Evolutionary conservation across 92 coral and sea anemone genomes (phyloP).

Genomic region (Zoanthus gigantus): DNA sequence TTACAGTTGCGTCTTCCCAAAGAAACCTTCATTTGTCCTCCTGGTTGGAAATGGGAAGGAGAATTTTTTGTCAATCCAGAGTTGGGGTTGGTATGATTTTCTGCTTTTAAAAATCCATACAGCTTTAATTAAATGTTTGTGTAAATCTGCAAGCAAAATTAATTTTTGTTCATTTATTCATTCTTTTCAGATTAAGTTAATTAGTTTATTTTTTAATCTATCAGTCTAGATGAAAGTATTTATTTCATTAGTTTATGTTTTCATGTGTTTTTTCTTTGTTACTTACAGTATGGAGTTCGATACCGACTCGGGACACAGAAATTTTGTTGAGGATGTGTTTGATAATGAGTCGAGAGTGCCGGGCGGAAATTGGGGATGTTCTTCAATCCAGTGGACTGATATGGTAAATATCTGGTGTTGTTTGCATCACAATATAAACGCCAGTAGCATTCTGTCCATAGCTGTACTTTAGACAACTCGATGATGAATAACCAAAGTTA

Average conservation of each 20-base stretch:
- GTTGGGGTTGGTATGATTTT: constrained; percentile 63
- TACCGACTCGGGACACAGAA: constrained; percentile 86
- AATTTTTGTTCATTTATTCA: too few species aligned
- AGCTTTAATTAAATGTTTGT: too few species aligned
- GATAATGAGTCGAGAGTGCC: constrained; percentile 86
- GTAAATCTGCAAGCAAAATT: neutral
- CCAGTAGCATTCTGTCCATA: too few species aligned
- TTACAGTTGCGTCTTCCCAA: constrained; percentile 81
- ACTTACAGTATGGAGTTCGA: constrained; percentile 72
- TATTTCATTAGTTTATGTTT: neutral
- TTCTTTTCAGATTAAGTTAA: too few species aligned
- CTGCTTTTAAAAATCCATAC: neutral
- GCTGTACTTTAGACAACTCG: too few species aligned
- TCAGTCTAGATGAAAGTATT: neutral
- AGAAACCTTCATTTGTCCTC: constrained; percentile 75
- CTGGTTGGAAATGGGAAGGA: constrained; percentile 91
- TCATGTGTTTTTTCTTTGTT: neutral
- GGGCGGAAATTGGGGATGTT: constrained; percentile 79
- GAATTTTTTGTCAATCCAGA: constrained; percentile 88
- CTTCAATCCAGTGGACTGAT: constrained; percentile 84
- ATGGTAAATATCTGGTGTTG: constrained; percentile 59
- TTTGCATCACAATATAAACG: too few species aligned
- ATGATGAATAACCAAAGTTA: too few species aligned
- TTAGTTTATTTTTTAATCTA: too few species aligned
- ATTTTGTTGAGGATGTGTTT: constrained; percentile 87